Percentiles rank a stretch among this genome's conserved stretches.
Conservation (phyloP, 1,140 invertebrate species). For the Sitophilus oryzae region DNA sequence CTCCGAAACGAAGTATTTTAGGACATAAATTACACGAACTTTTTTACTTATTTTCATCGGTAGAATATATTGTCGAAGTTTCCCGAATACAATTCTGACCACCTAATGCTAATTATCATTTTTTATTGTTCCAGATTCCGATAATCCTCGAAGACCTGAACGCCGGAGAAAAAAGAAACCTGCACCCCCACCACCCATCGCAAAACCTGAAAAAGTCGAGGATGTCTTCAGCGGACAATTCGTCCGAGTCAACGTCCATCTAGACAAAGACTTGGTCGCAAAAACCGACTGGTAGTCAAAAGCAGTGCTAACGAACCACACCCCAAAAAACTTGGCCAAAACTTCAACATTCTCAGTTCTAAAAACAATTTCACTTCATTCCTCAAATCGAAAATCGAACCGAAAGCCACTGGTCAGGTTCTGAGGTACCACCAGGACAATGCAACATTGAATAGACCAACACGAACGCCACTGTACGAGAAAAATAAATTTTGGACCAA, state of each 20-base stretch:
- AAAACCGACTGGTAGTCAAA: constrained; percentile 25
- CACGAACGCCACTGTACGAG: constrained; percentile 12
- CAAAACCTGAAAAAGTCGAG: constrained; percentile 17
- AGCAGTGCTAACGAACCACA: constrained; percentile 31
- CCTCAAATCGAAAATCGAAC: constrained; percentile 18
- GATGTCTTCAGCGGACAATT: constrained; percentile 39
- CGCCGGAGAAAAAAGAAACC: constrained; percentile 35
- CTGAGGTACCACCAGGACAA: constrained; percentile 5
- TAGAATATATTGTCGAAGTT: too few species aligned
- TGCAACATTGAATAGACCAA: constrained; percentile 8
- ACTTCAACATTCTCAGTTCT: constrained; percentile 21
- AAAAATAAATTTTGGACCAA: constrained; percentile 35
- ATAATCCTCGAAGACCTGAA: constrained; percentile 36
- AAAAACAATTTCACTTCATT: constrained; percentile 25
- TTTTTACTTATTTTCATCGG: too few species aligned
- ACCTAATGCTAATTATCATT: not conserved
- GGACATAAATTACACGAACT: too few species aligned
- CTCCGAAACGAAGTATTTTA: too few species aligned
- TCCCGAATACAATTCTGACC: too few species aligned
- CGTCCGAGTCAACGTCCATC: constrained; percentile 36
- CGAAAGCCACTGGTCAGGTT: constrained; percentile 1
- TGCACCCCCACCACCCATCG: constrained; percentile 31
- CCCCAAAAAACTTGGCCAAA: constrained; percentile 29
- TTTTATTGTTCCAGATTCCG: constrained; percentile 14
- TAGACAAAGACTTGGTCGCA: constrained; percentile 23